A percentile compares a stretch with the other conserved stretches of the same genome.
These are phyloP conservation scores for Pseudochaenichthys georgianus DNA, from an alignment of 2,797 vertebrate genomes.

Conservation along the genomic window DNA sequence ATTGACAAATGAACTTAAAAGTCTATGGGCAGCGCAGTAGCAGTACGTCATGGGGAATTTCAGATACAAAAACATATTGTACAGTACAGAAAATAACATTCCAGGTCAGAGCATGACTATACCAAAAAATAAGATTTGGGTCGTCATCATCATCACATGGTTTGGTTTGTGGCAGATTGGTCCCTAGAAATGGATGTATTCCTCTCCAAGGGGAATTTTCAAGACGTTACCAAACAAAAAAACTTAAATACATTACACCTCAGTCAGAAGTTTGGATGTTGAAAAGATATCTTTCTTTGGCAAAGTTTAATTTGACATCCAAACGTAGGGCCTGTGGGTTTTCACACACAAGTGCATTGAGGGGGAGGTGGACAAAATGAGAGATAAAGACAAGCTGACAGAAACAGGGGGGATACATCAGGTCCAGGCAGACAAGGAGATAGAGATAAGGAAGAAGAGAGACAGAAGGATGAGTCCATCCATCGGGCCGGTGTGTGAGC, in stretches of 20 bases:
- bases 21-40: too few relatives aligned
- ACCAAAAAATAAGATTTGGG: too few relatives aligned
- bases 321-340: constrained; percentile 42
- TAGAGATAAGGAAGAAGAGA: constrained; percentile 40
- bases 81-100: too few relatives aligned
- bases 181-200: constrained; percentile 12
- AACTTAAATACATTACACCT: constrained; percentile 3
- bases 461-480: constrained; percentile 45
- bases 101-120: too few relatives aligned
- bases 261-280: constrained; percentile 39
- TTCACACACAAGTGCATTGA: constrained; percentile 46
- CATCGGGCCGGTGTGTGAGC: constrained; percentile 34
- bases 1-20: too few relatives aligned
- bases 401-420: constrained; percentile 63
- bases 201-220: constrained; percentile 15
- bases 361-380: constrained; percentile 57
- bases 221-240: constrained; percentile 19
- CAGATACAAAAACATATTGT: too few relatives aligned
- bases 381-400: constrained; percentile 62
- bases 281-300: constrained; percentile 53
- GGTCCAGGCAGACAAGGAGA: constrained; percentile 41
- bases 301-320: constrained; percentile 60
- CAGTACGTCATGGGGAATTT: too few relatives aligned
- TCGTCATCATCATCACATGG: not conserved
- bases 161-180: constrained; percentile 10